phyloP scores from a whole-genome alignment of 2,888 invertebrate species.

The Eupithecia insigniata region DNA sequence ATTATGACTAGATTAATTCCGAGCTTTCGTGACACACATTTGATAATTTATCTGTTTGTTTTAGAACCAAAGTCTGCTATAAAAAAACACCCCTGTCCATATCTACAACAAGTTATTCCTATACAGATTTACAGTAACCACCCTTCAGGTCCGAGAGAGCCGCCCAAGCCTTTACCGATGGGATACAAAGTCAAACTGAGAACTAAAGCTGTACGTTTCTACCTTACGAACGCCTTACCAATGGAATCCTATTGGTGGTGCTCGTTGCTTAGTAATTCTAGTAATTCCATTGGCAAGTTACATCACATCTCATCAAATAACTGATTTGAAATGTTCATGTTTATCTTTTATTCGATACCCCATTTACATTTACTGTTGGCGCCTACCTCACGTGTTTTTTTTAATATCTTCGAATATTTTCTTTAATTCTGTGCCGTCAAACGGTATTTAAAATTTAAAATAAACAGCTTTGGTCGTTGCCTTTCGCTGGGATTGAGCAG shows the following conservation, averaged over 20 bases:
- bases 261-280: background rate
- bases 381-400: no score
- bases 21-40: background rate
- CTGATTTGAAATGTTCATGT: no score
- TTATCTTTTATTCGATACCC: no score
- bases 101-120: background rate
- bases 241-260: no score
- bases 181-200: background rate
- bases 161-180: background rate
- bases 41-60: background rate
- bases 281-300: no score
- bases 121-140: background rate
- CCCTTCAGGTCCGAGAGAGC: background rate
- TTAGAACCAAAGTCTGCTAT: background rate
- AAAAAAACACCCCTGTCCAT: background rate
- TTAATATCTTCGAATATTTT: no score
- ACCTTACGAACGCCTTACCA: background rate
- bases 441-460: background rate
- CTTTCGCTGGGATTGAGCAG: background rate
- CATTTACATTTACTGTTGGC: no score
- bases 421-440: background rate
- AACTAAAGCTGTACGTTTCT: background rate
- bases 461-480: background rate
- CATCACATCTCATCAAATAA: no score
- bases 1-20: no score